A percentile compares a stretch with the other conserved stretches of the same genome.
These are phyloP conservation scores for Dynastes maya DNA, from an alignment of 2,888 invertebrate species.

Conservation along the genomic window DNA sequence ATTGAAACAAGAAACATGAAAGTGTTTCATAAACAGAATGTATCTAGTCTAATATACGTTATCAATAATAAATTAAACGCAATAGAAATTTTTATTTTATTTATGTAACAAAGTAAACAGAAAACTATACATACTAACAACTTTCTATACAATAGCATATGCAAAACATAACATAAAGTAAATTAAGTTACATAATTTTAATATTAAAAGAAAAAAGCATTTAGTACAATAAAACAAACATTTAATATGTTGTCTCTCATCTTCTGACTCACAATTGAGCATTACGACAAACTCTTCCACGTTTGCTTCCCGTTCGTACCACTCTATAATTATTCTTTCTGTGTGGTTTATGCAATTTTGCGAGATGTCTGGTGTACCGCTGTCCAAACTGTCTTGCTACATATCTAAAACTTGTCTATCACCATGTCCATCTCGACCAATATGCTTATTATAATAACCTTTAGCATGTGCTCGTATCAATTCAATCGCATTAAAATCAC, in stretches of 20 bases:
- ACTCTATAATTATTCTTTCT: conserved; percentile 28
- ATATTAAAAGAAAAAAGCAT: background rate
- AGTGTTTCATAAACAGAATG: too few relatives aligned
- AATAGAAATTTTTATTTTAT: background rate
- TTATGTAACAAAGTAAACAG: background rate
- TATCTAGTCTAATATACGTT: conserved; percentile 19
- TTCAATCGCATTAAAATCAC: conserved; percentile 63
- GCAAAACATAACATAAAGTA: conserved; percentile 1
- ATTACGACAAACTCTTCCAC: conserved; percentile 8
- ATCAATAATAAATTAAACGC: background rate
- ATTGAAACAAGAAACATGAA: too few relatives aligned
- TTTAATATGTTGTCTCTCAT: background rate
- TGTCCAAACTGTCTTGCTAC: conserved; percentile 26
- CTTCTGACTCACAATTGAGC: background rate
- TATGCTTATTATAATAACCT: conserved; percentile 27
- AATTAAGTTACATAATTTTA: background rate
- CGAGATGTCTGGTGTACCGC: conserved; percentile 33
- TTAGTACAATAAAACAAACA: background rate
- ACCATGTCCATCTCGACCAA: background rate
- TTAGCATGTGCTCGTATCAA: conserved; percentile 53
- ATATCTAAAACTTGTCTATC: conserved; percentile 28
- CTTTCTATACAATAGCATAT: background rate
- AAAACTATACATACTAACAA: too few relatives aligned
- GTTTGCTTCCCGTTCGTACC: conserved; percentile 35
- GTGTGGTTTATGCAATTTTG: conserved; percentile 15